phyloP scores from a whole-genome alignment of 2,888 invertebrate species.

The Agriotes lineatus region DNA sequence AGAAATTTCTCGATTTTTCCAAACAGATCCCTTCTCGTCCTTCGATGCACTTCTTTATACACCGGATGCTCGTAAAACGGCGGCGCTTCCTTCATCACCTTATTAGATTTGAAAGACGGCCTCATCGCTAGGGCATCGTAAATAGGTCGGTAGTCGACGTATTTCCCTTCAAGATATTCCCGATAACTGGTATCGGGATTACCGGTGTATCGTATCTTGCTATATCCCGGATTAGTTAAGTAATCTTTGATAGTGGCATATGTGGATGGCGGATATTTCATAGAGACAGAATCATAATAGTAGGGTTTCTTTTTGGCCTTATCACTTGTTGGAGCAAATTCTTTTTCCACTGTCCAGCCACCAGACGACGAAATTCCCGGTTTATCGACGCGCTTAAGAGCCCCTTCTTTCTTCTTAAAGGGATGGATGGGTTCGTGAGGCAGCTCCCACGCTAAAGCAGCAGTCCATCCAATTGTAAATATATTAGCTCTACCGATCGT shows the following conservation, averaged over 20 bases:
- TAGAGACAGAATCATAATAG: conserved; percentile 13
- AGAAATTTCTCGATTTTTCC: conserved; percentile 73
- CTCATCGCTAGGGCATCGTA: conserved; percentile 37
- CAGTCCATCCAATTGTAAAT: conserved; percentile 78
- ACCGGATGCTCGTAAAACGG: conserved; percentile 45
- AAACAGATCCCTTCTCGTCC: conserved; percentile 73
- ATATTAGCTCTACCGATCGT: conserved; percentile 69
- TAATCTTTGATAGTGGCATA: conserved; percentile 21
- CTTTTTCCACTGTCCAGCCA: conserved; percentile 50
- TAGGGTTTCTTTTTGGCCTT: conserved; percentile 41
- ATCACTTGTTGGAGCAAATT: conserved; percentile 42
- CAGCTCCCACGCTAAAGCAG: conserved; percentile 82
- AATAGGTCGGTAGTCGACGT: conserved; percentile 43
- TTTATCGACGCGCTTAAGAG: conserved; percentile 41
- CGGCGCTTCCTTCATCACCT: conserved; percentile 33
- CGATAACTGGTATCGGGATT: conserved; percentile 38
- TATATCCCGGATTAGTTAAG: conserved; percentile 32
- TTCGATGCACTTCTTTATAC: conserved; percentile 70
- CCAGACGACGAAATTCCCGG: conserved; percentile 43
- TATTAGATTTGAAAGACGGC: conserved; percentile 36
- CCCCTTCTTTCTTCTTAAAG: conserved; percentile 45
- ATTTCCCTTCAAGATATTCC: conserved; percentile 38
- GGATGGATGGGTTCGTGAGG: conserved; percentile 72
- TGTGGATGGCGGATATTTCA: conserved; percentile 4
- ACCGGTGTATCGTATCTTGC: conserved; percentile 30